phyloP scores from a whole-genome alignment of 2,888 invertebrate species.

The Meteorus cinctellus region DNA sequence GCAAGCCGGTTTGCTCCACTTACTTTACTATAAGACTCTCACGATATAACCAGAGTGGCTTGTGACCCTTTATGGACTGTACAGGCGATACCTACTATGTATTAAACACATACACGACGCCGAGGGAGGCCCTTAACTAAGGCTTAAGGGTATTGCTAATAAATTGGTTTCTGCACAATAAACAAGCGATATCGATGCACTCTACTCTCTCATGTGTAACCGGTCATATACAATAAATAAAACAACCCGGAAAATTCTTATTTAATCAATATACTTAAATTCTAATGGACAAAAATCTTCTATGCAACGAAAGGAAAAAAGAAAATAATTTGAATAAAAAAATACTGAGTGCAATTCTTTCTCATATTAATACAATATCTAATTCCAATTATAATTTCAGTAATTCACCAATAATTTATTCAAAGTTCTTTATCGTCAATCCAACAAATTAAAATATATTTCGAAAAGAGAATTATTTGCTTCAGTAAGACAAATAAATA shows the following conservation, averaged over 20 bases:
- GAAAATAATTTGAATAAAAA: too few relatives aligned
- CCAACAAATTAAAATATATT: too few relatives aligned
- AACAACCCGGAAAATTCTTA: neutral
- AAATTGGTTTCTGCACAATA: conserved; percentile 62
- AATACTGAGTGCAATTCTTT: too few relatives aligned
- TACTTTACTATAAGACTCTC: conserved; percentile 65
- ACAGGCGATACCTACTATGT: conserved; percentile 30
- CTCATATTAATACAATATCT: too few relatives aligned
- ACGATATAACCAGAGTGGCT: conserved; percentile 55
- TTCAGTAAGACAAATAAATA: too few relatives aligned
- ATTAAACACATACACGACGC: conserved; percentile 50
- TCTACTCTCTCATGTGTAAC: neutral
- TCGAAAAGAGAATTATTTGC: too few relatives aligned
- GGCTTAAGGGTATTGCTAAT: conserved; percentile 68
- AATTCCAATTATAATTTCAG: too few relatives aligned
- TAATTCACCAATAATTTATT: too few relatives aligned
- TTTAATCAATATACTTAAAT: neutral
- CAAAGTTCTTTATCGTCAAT: too few relatives aligned
- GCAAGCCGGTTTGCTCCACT: conserved; percentile 59
- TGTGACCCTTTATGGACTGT: conserved; percentile 48
- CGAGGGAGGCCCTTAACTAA: conserved; percentile 63
- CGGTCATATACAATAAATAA: neutral
- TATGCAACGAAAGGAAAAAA: too few relatives aligned
- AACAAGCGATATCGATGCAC: conserved; percentile 28
- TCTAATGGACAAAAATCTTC: too few relatives aligned